Base-by-base conservation (phyloP, 2,888 invertebrate genomes). In the Chelonus formosanus region DNA sequence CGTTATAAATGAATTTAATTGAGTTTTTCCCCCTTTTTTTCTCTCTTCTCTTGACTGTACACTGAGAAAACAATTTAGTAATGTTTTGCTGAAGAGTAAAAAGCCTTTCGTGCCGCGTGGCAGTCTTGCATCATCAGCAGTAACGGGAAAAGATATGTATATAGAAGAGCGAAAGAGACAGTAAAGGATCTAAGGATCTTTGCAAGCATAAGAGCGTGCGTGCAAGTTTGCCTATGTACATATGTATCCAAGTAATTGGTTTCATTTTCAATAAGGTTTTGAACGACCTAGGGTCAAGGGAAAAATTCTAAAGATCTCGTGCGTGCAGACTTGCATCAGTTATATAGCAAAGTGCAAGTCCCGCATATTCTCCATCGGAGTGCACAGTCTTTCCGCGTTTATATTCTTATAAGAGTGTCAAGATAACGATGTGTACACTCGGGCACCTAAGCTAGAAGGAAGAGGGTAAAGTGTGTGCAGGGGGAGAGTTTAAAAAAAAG, bases 391-490 rank as follows among this genome's bases (percentile, higher is more conserved):
- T 52, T 52, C 44, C 43, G 52, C 52, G 53, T 61, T 52, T 61
- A 20, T 73, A 65, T 20, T 20, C 20, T 20, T 70, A 62, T 67
- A 57, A 65, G 65, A 67, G 68, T 63, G 54, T 65, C 54, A 63
- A 73, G 73, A 75, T 75, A 77, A 75, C 74, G 72, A 75, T 74
- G 77, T 76, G 74, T 75, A 76, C 74, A 71, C 69, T 65, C 53
- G 47, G 20, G 40, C 20, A 45, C 45, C 53, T 45, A 47, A 47
- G 32, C 43, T 40, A 64, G 63, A 63, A 58, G 44, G 48, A 20
- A 53, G 56, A 20, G 10, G n/a, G 31, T 10, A 57, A 47, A 55
- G 63, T 32, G 53, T 20, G 8, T 43, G 6, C n/a, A 31, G 20
- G 63, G 20, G 62, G 54, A 52, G 20, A 57, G 54, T 54, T 45